Base-by-base conservation (phyloP, 2,888 invertebrate genomes). In the Chouioia cunea region DNA sequence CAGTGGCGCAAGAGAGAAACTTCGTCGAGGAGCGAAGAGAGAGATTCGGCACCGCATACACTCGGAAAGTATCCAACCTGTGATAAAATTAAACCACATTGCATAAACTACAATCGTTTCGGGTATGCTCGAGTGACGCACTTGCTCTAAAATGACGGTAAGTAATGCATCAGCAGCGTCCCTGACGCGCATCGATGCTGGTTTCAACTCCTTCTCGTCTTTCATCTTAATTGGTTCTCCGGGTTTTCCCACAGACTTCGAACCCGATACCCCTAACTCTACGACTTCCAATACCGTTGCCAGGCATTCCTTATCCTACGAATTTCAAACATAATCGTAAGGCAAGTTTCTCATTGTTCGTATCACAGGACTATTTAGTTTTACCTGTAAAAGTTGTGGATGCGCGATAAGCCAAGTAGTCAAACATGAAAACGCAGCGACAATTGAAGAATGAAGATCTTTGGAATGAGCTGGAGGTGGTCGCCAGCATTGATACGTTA, bases 81-180 rank as follows among this genome's bases (percentile, higher is more conserved):
- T 60, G 15, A 14, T 57, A 57, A 57, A 23, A 4, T 36, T 1
- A 2, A 36, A 47, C 12, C 36, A 8, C 18, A n/a, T 53, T 63
- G 2, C 4, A 47, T 65, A 18, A 56, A 64, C 2, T 47, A 58
- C 20, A 1, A 36, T 43, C 1, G 1, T 23, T 10, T 22, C 4
- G 4, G 54, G 2, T 22, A 54, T 22, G 6, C 6, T 54, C 10
- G 15, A 14, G 16, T 15, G 52, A 52, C n/a, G 12, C 63, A 93
- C 93, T 88, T 97, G 96, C 85, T 97, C 97, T 71, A 97, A 89
- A 76, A 98, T 94, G 71, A 94, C 91, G 77, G 96, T 95, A 6
- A 99, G 89, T 48, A 99, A 88, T 75, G 94, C 94, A 86, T 99
- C 99, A 0, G 99, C 99, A 0, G 99, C 97, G 86, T 99, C 99